Conservation (phyloP, 1,140 invertebrate species). For the Battus philenor region DNA sequence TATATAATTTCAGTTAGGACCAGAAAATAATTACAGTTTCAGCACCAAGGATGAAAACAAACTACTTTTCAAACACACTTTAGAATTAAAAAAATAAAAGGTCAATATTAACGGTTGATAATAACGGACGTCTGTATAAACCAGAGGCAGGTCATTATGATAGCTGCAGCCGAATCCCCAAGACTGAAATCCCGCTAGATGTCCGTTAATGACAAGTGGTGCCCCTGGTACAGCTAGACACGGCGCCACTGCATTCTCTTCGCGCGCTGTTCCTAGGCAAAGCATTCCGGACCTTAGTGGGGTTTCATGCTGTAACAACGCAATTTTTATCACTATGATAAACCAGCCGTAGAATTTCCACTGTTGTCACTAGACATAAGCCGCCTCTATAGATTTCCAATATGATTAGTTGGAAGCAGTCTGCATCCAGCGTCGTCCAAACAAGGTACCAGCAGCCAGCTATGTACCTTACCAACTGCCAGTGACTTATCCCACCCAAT, state of each 20-base stretch:
- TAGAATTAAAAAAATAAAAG: too few relatives aligned
- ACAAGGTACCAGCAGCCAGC: too few relatives aligned
- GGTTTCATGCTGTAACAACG: conserved; percentile 27
- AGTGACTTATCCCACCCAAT: too few relatives aligned
- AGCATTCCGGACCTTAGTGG: conserved; percentile 35
- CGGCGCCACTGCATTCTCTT: conserved; percentile 26
- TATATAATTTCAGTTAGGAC: too few relatives aligned
- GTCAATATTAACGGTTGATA: conserved; percentile 29
- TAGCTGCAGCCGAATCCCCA: conserved; percentile 63
- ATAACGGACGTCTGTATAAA: conserved; percentile 39
- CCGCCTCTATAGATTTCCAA: too few relatives aligned
- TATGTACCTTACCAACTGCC: too few relatives aligned
- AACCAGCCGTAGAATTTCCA: not conserved
- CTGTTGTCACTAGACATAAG: too few relatives aligned
- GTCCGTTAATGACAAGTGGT: conserved; percentile 35
- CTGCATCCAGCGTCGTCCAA: too few relatives aligned
- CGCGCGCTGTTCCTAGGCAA: conserved; percentile 39
- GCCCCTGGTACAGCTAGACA: conserved; percentile 57
- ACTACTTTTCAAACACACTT: too few relatives aligned
- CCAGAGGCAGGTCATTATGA: conserved; percentile 40
- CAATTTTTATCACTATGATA: not conserved
- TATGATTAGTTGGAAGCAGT: too few relatives aligned
- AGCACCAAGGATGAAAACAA: too few relatives aligned
- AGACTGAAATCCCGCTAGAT: conserved; percentile 39
- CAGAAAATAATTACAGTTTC: too few relatives aligned